Evolutionary conservation across 1,140 invertebrate species (phyloP).

Genomic region (Brachionus koreanus): DNA sequence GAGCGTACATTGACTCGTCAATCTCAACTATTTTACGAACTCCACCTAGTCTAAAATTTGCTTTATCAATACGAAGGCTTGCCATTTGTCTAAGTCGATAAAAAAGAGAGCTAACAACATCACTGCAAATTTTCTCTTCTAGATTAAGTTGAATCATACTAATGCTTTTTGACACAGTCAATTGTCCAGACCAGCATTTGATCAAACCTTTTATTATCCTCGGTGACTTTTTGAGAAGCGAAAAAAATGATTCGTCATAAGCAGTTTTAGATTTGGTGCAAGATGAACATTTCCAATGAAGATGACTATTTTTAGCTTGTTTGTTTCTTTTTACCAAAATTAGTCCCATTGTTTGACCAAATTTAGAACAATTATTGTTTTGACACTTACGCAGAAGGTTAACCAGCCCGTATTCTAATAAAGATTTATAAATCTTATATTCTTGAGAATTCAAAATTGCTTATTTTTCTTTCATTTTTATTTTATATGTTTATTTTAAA

Average conservation of each 20-base stretch:
- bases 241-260: conserved; percentile 24
- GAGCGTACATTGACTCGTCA: neutral
- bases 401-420: no score
- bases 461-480: no score
- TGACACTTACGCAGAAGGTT: no score
- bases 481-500: no score
- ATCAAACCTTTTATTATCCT: neutral
- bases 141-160: conserved; percentile 4
- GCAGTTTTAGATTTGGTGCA: neutral
- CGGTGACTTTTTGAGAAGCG: neutral
- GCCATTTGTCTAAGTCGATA: neutral
- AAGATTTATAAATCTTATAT: neutral
- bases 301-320: neutral
- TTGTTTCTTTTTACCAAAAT: conserved; percentile 20
- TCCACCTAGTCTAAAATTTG: neutral
- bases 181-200: neutral
- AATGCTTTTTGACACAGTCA: neutral
- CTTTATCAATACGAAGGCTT: neutral
- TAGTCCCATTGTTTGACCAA: no score
- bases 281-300: conserved; percentile 13
- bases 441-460: neutral
- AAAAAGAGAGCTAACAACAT: neutral
- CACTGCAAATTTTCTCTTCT: neutral
- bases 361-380: conserved; percentile 1
- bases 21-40: neutral